Percentiles rank a stretch among this genome's conserved stretches.
These are phyloP conservation scores for Oscheius sp. DNA, from an alignment of 1,140 invertebrate species.

Conservation along the genomic window DNA sequence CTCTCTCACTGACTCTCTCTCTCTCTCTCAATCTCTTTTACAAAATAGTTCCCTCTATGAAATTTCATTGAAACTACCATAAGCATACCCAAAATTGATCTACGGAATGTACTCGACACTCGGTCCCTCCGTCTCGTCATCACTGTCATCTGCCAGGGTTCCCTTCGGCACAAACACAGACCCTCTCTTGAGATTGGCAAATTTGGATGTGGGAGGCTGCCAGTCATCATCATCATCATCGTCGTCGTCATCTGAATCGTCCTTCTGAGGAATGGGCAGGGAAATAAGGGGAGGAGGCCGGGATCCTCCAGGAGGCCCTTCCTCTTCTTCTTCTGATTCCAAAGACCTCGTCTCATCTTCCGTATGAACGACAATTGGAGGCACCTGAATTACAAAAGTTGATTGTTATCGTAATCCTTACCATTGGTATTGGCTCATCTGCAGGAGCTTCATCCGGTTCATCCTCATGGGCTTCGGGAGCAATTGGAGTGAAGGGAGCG, in stretches of 20 bases:
- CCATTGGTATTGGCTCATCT: neutral
- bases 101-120: slow-evolving; percentile 9
- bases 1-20: too few relatives aligned
- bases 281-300: neutral
- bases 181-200: neutral
- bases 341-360: neutral
- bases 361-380: too few relatives aligned
- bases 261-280: neutral
- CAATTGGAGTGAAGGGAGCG: neutral
- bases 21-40: too few relatives aligned
- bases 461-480: too few relatives aligned
- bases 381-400: too few relatives aligned
- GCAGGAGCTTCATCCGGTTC: too few relatives aligned
- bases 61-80: too few relatives aligned
- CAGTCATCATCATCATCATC: slow-evolving; percentile 7
- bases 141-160: neutral
- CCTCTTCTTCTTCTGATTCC: neutral
- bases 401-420: neutral
- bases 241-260: neutral
- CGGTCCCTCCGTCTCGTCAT: neutral
- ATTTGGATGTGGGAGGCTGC: neutral
- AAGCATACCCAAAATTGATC: too few relatives aligned
- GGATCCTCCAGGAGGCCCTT: neutral
- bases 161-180: neutral
- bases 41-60: too few relatives aligned